Evolutionary conservation across 2,888 invertebrate species (phyloP).

Genomic region (Eilema depressum): DNA sequence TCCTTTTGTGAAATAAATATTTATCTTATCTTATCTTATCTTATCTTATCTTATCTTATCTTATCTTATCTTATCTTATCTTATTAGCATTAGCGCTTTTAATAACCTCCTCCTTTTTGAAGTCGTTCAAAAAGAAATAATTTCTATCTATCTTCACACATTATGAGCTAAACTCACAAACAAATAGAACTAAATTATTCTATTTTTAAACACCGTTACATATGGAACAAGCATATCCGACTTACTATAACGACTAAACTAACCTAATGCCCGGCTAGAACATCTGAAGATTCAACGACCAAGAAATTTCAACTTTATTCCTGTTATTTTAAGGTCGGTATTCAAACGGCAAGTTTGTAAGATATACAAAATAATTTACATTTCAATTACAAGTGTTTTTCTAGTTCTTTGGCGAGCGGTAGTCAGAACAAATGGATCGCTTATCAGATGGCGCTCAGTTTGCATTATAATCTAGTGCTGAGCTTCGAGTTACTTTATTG

Average conservation of each 20-base stretch:
- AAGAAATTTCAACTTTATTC: not conserved
- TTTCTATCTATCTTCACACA: too few relatives aligned
- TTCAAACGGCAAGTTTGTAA: not conserved
- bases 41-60: too few relatives aligned
- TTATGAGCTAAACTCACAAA: too few relatives aligned
- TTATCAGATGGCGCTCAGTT: conserved; percentile 20
- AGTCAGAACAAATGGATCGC: conserved; percentile 20
- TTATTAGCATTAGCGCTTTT: too few relatives aligned
- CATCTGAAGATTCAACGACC: not conserved
- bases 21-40: too few relatives aligned
- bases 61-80: too few relatives aligned
- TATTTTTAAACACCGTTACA: conserved; percentile 8
- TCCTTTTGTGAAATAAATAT: too few relatives aligned
- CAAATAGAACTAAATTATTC: not conserved
- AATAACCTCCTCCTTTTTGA: too few relatives aligned
- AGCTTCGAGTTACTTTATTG: not conserved
- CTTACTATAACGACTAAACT: conserved; percentile 13
- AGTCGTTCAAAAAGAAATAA: too few relatives aligned
- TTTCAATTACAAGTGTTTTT: conserved; percentile 55
- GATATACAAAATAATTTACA: conserved; percentile 47
- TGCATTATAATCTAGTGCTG: conserved; percentile 1
- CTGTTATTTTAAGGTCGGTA: not conserved
- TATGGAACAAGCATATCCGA: conserved; percentile 9
- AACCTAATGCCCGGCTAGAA: not conserved
- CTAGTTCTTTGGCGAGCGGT: conserved; percentile 32